Conservation (phyloP, 2,888 invertebrate species). For the Psylliodes chrysocephalus region DNA sequence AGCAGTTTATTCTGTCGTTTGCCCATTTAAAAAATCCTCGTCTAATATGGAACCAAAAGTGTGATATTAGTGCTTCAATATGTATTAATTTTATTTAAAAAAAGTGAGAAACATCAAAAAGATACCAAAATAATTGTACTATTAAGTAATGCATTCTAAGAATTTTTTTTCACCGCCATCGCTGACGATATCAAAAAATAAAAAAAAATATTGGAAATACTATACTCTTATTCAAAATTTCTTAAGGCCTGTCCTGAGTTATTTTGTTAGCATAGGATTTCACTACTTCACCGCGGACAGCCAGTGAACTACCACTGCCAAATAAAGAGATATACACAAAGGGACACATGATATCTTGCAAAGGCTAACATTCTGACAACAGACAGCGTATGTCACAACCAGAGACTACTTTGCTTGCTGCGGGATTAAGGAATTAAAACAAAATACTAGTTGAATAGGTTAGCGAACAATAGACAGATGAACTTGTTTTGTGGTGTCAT, state of each 20-base stretch:
- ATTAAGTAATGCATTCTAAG: too few species aligned
- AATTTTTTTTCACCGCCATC: too few species aligned
- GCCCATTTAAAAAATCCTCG: too few species aligned
- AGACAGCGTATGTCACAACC: slow-evolving; percentile 37
- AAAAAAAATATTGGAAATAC: too few species aligned
- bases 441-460: slow-evolving; percentile 35
- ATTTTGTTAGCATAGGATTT: not conserved
- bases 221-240: not conserved
- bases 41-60: too few species aligned
- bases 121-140: too few species aligned
- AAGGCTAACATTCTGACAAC: slow-evolving; percentile 43
- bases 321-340: slow-evolving; percentile 44
- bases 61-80: too few species aligned
- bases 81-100: too few species aligned
- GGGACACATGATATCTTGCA: slow-evolving; percentile 49
- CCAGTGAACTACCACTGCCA: slow-evolving; percentile 36
- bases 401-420: slow-evolving; percentile 26
- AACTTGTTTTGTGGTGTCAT: slow-evolving; percentile 24
- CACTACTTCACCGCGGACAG: slow-evolving; percentile 2
- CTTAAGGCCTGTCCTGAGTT: not conserved
- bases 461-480: slow-evolving; percentile 26
- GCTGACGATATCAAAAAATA: too few species aligned
- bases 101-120: too few species aligned
- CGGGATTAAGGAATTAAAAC: slow-evolving; percentile 36
- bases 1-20: too few species aligned